These are phyloP conservation scores for Linnaemya vulpina DNA, from an alignment of 2,888 invertebrate genomes.

Conservation along the genomic window DNA sequence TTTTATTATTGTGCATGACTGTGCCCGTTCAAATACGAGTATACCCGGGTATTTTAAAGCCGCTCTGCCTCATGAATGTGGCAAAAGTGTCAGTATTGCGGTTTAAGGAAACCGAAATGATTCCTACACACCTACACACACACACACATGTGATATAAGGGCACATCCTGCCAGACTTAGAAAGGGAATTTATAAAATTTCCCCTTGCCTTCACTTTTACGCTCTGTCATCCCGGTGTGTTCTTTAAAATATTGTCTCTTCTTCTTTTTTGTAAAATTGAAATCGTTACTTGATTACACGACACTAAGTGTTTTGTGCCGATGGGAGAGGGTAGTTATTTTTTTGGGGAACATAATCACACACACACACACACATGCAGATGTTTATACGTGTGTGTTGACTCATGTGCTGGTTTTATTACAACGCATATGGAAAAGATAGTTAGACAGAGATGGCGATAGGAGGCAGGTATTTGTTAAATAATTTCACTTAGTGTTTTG, in stretches of 20 bases:
- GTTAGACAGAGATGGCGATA: constrained; percentile 35
- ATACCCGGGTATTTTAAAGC: constrained; percentile 42
- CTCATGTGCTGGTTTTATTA: background rate
- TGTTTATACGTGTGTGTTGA: background rate
- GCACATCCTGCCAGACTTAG: constrained; percentile 3
- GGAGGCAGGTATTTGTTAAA: constrained; percentile 42
- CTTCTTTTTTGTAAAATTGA: constrained; percentile 67
- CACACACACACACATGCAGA: background rate
- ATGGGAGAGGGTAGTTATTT: background rate
- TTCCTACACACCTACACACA: constrained; percentile 24
- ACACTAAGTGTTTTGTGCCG: constrained; percentile 40
- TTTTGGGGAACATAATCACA: background rate
- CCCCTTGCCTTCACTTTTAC: background rate
- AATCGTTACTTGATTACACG: constrained; percentile 65
- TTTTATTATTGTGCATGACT: background rate
- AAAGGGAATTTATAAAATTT: constrained; percentile 12
- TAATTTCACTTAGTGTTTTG: constrained; percentile 59
- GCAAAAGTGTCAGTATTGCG: constrained; percentile 62
- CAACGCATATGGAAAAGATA: background rate
- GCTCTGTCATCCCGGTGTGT: background rate
- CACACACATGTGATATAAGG: background rate
- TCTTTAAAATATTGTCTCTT: constrained; percentile 56
- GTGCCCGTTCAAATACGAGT: background rate
- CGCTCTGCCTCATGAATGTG: constrained; percentile 61
- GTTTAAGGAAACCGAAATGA: constrained; percentile 60